Evolutionary conservation across 1,140 invertebrate genomes (phyloP), one percentile per base, ranked within the genome.

Genomic region (Pseudomyrmex sp.): DNA sequence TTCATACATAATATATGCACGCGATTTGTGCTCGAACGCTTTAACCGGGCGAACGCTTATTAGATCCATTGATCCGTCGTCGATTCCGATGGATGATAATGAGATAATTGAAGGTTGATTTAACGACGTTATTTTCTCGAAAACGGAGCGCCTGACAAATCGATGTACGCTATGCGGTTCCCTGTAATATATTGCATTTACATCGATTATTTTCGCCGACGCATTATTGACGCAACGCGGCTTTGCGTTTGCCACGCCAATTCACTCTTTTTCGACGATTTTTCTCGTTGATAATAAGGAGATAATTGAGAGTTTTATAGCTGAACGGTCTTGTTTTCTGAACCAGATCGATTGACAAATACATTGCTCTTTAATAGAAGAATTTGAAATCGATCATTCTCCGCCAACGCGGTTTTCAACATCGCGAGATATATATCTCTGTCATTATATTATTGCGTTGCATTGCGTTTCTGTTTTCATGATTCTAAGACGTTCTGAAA

Each of bases 1-100:
- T 84, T 74, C 61, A 86, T 86, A 56, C 66, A 87, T 83, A 86
- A 87, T 83, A 59, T 54, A 86, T 79, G 68, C 20, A n/a, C 18
- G 46, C 63, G 75, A 76, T 83, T 56, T 50, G 66, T 46, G 75
- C 75, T 50, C 58, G 73, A 52, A 23, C n/a, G 65, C 54, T 70
- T 79, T 72, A 72, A 85, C 65, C 35, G 5, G 9, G 54, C 13
- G 65, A 23, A 50, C 44, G 68, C 35, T 86, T 70, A 75, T 82
- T 82, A 58, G 84, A 69, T 58, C 76, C 52, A 74, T 77, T 66
- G 62, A 77, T 77, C 48, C n/a, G 62, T 48, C 54, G 65, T 15
- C 65, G 54, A 79, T 79, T 76, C 73, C 20, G 58, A 52, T 48
- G 20, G 15, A 26, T n/a, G 80, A 85, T 54, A 66, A 56, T n/a